Conservation (phyloP, 1,140 invertebrate genomes). For the Drosophila micromelanica region DNA sequence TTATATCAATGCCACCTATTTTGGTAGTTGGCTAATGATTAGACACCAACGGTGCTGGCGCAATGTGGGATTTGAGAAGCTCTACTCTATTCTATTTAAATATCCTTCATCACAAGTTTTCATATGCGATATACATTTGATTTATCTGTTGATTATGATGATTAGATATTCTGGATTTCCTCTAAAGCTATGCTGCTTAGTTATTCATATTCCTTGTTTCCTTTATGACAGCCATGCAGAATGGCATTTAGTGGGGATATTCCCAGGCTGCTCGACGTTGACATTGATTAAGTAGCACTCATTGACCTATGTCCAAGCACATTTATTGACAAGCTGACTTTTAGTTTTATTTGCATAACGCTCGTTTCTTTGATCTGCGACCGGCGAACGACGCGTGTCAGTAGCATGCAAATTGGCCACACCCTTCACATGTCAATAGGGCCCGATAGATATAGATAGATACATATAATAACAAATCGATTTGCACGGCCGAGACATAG, state of each 20-base stretch:
- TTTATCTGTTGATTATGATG: neutral
- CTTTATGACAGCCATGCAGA: conserved; percentile 18
- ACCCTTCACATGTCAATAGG: conserved; percentile 63
- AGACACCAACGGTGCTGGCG: conserved; percentile 44
- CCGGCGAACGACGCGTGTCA: conserved; percentile 56
- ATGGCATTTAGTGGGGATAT: conserved; percentile 16
- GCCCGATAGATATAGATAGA: conserved; percentile 49
- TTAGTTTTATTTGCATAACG: conserved; percentile 67
- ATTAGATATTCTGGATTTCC: neutral
- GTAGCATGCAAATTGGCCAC: conserved; percentile 72
- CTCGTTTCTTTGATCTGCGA: conserved; percentile 31
- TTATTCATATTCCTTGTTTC: neutral
- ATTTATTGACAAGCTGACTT: conserved; percentile 51
- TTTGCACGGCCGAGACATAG: conserved; percentile 51
- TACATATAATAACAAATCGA: conserved; percentile 65
- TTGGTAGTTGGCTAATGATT: conserved; percentile 70
- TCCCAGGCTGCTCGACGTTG: conserved; percentile 24
- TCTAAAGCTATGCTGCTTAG: neutral
- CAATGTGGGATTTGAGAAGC: conserved; percentile 8
- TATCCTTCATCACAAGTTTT: neutral
- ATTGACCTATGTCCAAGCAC: conserved; percentile 79
- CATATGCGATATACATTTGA: neutral
- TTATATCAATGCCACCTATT: conserved; percentile 74
- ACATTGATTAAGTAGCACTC: conserved; percentile 69
- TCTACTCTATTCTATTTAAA: neutral